Evolutionary conservation across 2,797 vertebrate species (phyloP), one percentile per base, ranked within the genome.

Genomic region (Micropoecilia bifurca): DNA sequence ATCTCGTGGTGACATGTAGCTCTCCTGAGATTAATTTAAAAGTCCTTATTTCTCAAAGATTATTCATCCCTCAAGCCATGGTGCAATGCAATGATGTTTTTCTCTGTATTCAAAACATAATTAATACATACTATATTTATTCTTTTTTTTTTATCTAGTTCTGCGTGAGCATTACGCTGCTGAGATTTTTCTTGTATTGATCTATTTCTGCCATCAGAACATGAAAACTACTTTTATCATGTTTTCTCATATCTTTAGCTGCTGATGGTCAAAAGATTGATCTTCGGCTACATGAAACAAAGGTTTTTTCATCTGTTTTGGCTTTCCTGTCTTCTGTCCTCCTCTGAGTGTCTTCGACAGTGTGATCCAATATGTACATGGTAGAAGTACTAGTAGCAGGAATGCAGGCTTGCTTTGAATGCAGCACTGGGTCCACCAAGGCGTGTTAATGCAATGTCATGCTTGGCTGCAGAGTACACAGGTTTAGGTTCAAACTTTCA

Each of bases 381-480:
- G 73, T 71, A 45, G 83, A 48, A 72, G 63, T 61, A 83, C 83
- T 86, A 73, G 84, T 93, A 84, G 88, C 87, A 74, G 81, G 50
- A 76, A 90, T 90, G 85, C 76, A 91, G 90, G 84, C 89, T 91
- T 83, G 80, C 86, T 94, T 95, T 90, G 90, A 88, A 91, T 88
- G 80, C 92, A 91, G 89, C 90, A 93, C 95, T 94, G 80, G 85
- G 89, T 46, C 84, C 90, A 93, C 89, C 85, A 95, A 94, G 89
- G 93, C 92, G 77, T 92, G 85, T 86, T 95, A 94, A 95, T 83
- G 78, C 85, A 90, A 95, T 95, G 91, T 93, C 92, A 94, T 50
- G 92, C 92, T 93, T 89, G 90, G 85, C 88, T 94, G 90, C 87
- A 78, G 85, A 83, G 90, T 88, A 88, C 87, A 85, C 92, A 88